Conservation (phyloP, 2,113 vertebrate species). For the Caloenas nicobarica region DNA sequence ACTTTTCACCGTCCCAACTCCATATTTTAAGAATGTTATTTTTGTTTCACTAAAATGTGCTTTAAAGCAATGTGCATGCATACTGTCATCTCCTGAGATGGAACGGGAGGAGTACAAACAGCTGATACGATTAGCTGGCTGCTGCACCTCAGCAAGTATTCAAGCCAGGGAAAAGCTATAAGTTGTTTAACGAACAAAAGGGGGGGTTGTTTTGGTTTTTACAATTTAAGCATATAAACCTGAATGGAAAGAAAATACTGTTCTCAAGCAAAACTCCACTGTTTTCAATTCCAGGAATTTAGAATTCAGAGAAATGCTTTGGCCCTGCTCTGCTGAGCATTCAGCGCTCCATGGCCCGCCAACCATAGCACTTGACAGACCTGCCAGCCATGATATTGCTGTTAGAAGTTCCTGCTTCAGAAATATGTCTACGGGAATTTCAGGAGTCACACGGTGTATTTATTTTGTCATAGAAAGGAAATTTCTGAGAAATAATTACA, state of each 20-base stretch:
- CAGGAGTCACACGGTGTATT: not conserved
- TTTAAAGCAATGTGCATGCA: not conserved
- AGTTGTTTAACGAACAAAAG: not conserved
- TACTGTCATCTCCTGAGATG: not conserved
- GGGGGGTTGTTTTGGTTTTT: not conserved
- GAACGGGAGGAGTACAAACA: not conserved
- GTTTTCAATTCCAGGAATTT: not conserved
- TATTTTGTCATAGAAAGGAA: not conserved
- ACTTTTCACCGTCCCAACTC: not conserved
- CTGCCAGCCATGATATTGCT: not conserved
- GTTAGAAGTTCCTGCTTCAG: not conserved
- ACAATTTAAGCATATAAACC: not conserved
- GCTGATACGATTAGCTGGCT: not conserved
- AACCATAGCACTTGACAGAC: not conserved
- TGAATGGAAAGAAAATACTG: not conserved
- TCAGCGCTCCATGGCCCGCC: not conserved
- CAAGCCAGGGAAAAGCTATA: not conserved
- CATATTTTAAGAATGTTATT: not conserved
- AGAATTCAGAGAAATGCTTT: not conserved
- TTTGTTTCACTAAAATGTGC: not conserved
- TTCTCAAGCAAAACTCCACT: not conserved
- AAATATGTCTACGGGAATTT: not conserved
- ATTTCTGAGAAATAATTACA: not conserved
- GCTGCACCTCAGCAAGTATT: not conserved
- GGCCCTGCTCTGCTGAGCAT: not conserved